A percentile compares a stretch with the other conserved stretches of the same genome.
Evolutionary conservation across 2,888 invertebrate genomes (phyloP).

Genomic region (Patella pellucida): DNA sequence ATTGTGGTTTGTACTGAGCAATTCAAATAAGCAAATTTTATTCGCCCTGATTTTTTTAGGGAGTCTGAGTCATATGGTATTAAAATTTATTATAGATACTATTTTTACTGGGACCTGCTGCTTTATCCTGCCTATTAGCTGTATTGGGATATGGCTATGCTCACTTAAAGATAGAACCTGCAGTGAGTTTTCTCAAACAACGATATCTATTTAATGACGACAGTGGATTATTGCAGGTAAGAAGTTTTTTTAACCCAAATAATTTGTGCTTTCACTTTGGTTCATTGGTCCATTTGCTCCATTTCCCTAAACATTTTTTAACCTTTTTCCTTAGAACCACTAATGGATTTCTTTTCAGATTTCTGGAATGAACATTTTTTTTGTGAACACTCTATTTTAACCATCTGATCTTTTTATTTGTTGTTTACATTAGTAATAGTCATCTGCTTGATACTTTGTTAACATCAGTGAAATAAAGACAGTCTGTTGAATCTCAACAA

Average conservation of each 20-base stretch:
- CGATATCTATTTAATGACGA: constrained; percentile 48
- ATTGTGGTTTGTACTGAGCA: no score
- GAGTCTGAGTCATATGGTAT: no score
- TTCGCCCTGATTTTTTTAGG: no score
- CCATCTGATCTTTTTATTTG: no score
- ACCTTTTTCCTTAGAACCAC: background rate
- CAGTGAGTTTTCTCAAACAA: constrained; percentile 46
- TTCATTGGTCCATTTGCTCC: background rate
- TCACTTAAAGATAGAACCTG: constrained; percentile 47
- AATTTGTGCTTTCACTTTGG: background rate
- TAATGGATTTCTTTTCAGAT: no score
- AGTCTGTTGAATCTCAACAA: no score
- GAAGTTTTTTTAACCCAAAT: background rate
- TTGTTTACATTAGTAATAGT: no score
- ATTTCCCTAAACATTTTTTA: background rate
- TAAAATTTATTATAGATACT: constrained; percentile 39
- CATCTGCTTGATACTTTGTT: no score
- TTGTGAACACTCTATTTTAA: no score
- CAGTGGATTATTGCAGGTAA: constrained; percentile 40
- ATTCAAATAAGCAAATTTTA: no score
- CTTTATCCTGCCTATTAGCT: constrained; percentile 49
- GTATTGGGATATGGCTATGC: constrained; percentile 58
- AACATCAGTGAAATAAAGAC: no score
- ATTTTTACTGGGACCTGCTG: constrained; percentile 54
- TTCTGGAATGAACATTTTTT: no score